Evolutionary conservation across 2,888 invertebrate genomes (phyloP).

Genomic region (Cephus rjabovi): DNA sequence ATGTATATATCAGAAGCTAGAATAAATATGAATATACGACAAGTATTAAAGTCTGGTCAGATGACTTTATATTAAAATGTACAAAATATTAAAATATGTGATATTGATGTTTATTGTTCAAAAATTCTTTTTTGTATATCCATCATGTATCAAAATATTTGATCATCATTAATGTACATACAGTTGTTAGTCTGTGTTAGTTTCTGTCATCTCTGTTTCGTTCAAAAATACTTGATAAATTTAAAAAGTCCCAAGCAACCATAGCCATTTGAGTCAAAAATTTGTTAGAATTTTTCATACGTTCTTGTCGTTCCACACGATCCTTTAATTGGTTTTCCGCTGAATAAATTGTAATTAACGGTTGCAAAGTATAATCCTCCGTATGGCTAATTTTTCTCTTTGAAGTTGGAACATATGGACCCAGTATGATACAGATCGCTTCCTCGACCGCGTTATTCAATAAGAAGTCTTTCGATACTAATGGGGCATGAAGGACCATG

Average conservation of each 20-base stretch:
- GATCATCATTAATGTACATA: background rate
- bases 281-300: constrained; percentile 17
- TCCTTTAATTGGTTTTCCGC: constrained; percentile 11
- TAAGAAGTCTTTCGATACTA: constrained; percentile 31
- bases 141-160: background rate
- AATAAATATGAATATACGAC: constrained; percentile 94
- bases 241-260: constrained; percentile 43
- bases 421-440: constrained; percentile 24
- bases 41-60: constrained; percentile 80
- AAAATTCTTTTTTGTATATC: background rate
- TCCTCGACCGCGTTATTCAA: constrained; percentile 34
- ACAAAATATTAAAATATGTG: background rate
- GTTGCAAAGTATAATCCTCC: background rate
- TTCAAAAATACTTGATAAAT: constrained; percentile 13
- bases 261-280: constrained; percentile 38
- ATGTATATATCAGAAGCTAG: constrained; percentile 70
- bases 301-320: background rate
- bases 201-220: background rate
- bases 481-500: constrained; percentile 23
- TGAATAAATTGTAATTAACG: background rate
- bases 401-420: background rate
- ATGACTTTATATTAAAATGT: constrained; percentile 54
- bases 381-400: background rate
- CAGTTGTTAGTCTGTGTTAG: background rate
- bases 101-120: background rate